A percentile compares a stretch with the other conserved stretches of the same genome.
Evolutionary conservation across 2,797 vertebrate species (phyloP).

Genomic region (Phyllotis vaccarum): DNA sequence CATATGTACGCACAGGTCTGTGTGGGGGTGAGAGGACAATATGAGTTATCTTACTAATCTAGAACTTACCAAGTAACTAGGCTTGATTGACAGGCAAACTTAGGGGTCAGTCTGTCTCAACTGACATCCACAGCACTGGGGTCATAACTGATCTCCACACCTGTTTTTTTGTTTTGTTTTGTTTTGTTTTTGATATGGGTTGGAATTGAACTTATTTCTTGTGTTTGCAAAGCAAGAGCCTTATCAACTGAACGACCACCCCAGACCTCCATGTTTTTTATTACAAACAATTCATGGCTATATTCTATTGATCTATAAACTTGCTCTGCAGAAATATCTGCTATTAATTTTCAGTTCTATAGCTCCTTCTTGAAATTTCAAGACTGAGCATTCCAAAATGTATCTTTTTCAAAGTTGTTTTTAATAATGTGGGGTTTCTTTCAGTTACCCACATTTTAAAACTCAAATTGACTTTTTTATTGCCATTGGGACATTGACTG

Average conservation of each 20-base stretch:
- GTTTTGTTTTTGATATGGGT: no score
- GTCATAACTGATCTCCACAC: no score
- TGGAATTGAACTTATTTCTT: not conserved
- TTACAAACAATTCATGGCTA: not conserved
- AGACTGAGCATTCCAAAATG: not conserved
- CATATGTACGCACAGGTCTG: not conserved
- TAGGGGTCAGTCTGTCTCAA: not conserved
- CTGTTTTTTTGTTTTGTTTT: no score
- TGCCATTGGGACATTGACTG: not conserved
- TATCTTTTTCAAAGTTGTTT: not conserved
- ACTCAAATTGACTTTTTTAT: not conserved
- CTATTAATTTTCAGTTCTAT: not conserved
- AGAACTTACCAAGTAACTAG: not conserved
- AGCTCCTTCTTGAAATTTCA: not conserved
- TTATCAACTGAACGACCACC: not conserved
- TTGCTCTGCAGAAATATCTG: not conserved
- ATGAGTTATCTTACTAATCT: not conserved
- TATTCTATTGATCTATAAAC: not conserved
- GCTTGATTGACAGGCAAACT: not conserved
- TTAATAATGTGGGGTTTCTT: not conserved
- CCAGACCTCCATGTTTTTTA: not conserved
- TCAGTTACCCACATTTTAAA: not conserved
- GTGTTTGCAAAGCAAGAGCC: not conserved
- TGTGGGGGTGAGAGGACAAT: not conserved
- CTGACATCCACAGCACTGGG: not conserved